These are phyloP conservation scores for Drosophila nigritarsus DNA, from an alignment of 2,888 invertebrate genomes.

Conservation along the genomic window DNA sequence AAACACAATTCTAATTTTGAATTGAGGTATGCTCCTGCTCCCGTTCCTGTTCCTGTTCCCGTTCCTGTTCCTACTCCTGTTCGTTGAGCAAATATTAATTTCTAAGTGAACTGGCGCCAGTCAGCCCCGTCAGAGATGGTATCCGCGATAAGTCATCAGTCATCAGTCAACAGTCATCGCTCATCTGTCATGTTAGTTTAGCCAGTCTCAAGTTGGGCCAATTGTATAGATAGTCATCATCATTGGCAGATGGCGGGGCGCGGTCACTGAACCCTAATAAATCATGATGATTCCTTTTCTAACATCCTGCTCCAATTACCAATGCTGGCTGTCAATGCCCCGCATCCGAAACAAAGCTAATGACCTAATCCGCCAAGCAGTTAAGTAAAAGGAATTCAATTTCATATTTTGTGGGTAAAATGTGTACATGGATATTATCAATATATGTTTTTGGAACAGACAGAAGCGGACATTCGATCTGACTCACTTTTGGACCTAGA, in stretches of 20 bases:
- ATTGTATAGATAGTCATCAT: neutral
- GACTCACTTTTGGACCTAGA: neutral
- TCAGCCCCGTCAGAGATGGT: neutral
- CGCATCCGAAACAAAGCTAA: neutral
- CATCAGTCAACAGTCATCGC: neutral
- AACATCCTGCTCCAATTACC: neutral
- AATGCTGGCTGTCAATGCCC: neutral
- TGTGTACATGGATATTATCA: neutral
- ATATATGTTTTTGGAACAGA: neutral
- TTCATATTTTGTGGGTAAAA: neutral
- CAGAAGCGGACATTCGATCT: neutral
- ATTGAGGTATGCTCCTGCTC: neutral
- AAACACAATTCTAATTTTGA: neutral
- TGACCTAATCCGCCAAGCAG: neutral
- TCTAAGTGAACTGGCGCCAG: neutral
- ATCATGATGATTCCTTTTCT: neutral
- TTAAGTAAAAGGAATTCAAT: neutral
- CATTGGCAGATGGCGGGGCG: neutral
- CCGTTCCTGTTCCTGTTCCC: too few species aligned
- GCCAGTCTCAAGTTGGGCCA: neutral
- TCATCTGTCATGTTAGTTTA: constrained; percentile 2
- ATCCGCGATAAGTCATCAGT: neutral
- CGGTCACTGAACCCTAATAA: neutral
- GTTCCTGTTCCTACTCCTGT: neutral
- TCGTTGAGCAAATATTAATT: neutral